Evolutionary conservation across 2,113 vertebrate species (phyloP), one percentile per base, ranked within the genome.

Genomic region (Oenanthe oenanthe): DNA sequence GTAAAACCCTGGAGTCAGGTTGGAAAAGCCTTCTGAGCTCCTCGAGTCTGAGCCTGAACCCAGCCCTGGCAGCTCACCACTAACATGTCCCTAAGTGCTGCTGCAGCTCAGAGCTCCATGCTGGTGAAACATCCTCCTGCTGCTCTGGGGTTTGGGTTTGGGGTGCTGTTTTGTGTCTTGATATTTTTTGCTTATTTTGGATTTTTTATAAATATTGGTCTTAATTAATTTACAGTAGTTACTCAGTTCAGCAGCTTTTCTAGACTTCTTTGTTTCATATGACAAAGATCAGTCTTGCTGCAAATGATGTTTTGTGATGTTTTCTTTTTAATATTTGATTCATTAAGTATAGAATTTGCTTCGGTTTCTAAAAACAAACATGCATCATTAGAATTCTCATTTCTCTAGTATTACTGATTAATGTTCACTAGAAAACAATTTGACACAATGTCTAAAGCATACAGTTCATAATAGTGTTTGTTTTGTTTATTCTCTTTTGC

Each of bases 401-500:
- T 88, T 97, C 22, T 24, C 54, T 95, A 76, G 72, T 83, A 36
- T 75, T 92, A 68, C 63, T 97, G 76, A 70, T 78, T 93, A 89
- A 91, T 95, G 65, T 85, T 96, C 61, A 38, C 43, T 88, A 42
- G 87, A 92, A 94, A 73, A 79, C 60, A 81, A 38, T 56, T 85
- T 83, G 85, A 51, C 77, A 53, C 54, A 78, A 89, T 73, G 78
- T 92, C 53, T 85, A 48, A 95, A 89, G 18, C n/a, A 5, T 22
- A 22, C 9, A 21, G 21, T 88, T 86, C 62, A 14, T 91, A 56
- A 72, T n/a, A 29, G 11, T 40, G 17, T 60, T 89, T 85, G 47
- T 40, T 88, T 74, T 63, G 57, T 82, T 50, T 13, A 25, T 43
- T 85, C 7, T 66, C 61, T 93, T 92, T 50, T 12, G 6, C 51